Conservation (phyloP, 2,113 vertebrate genomes). For the Zeus faber region DNA sequence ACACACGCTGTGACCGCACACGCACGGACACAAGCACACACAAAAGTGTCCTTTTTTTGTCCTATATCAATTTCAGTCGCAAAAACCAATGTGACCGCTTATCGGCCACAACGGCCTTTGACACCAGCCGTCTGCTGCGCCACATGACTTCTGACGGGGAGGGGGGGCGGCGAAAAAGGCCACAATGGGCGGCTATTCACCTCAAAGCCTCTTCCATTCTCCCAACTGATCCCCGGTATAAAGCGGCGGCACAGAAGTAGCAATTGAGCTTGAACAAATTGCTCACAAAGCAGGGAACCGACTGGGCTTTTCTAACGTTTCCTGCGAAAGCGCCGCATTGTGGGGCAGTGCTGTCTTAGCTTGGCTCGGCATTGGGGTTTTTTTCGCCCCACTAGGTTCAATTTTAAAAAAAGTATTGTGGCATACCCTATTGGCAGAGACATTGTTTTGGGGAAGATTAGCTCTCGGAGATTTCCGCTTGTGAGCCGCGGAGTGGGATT, state of each 20-base stretch:
- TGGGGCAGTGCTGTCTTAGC: no score
- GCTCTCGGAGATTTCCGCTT: no score
- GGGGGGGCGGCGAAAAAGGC: slow-evolving; percentile 11
- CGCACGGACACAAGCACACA: slow-evolving; percentile 2
- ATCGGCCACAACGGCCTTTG: slow-evolving; percentile 59
- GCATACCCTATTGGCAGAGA: no score
- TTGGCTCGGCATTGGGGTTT: no score
- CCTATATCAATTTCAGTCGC: slow-evolving; percentile 64
- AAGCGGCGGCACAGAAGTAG: slow-evolving; percentile 57
- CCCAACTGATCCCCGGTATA: slow-evolving; percentile 61
- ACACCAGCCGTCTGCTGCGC: slow-evolving; percentile 35
- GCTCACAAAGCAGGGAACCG: slow-evolving; percentile 59
- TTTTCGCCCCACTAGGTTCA: no score
- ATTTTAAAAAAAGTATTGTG: no score
- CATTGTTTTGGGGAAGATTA: no score
- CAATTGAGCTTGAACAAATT: slow-evolving; percentile 70
- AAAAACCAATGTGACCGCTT: slow-evolving; percentile 37
- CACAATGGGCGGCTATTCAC: slow-evolving; percentile 57
- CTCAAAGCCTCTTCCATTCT: slow-evolving; percentile 61
- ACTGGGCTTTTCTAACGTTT: no score
- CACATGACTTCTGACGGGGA: slow-evolving; percentile 43
- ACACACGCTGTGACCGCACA: not conserved
- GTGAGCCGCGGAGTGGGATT: no score
- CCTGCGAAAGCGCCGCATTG: no score
- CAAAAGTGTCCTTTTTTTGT: slow-evolving; percentile 48